Conservation (phyloP, 2,888 invertebrate genomes). For the Xylota segnis region DNA sequence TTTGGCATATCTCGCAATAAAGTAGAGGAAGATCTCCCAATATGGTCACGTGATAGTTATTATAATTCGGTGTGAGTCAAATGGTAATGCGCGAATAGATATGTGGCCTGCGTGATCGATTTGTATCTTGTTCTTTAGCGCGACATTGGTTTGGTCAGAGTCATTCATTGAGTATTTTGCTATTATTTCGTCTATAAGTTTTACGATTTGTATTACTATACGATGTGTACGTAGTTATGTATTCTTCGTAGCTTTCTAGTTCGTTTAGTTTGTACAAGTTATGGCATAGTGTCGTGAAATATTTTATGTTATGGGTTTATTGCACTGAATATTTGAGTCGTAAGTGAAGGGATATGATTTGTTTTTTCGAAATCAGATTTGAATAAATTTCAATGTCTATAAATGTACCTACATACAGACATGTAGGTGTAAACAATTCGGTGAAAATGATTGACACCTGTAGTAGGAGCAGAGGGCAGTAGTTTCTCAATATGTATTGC, state of each 20-base stretch:
- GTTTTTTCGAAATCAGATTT: neutral
- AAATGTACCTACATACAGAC: neutral
- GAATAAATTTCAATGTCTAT: neutral
- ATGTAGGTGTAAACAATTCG: no score
- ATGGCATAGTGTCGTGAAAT: constrained; percentile 12
- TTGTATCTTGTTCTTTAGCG: constrained; percentile 5
- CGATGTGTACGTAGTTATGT: constrained; percentile 4
- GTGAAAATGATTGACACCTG: no score
- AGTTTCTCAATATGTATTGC: no score
- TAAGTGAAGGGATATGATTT: neutral
- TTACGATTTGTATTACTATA: neutral
- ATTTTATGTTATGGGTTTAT: constrained; percentile 28
- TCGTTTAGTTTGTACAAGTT: neutral
- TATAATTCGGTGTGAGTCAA: neutral
- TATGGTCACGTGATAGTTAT: constrained; percentile 28
- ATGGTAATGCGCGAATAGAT: neutral
- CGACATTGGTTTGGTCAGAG: neutral
- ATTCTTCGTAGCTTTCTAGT: constrained; percentile 23
- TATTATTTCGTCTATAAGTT: neutral
- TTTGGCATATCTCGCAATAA: constrained; percentile 34
- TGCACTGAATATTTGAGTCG: constrained; percentile 13
- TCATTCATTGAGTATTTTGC: constrained; percentile 23
- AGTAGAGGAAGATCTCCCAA: constrained; percentile 35
- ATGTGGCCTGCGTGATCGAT: constrained; percentile 5
- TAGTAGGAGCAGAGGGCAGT: no score